These are phyloP conservation scores for Epicauta chinensis DNA, from an alignment of 1,140 invertebrate genomes.

Conservation along the genomic window DNA sequence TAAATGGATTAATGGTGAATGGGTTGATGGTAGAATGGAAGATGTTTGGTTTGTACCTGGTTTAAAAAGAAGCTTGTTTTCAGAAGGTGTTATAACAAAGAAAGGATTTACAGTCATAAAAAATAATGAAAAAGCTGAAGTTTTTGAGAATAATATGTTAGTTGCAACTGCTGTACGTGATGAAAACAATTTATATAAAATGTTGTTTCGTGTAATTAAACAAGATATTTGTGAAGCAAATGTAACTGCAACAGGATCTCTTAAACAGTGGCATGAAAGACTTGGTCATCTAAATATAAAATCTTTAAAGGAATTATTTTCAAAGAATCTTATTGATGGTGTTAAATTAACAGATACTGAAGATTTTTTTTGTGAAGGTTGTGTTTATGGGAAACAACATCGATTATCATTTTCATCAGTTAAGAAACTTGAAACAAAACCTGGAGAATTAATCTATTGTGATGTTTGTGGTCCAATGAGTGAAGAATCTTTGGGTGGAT, in stretches of 20 bases:
- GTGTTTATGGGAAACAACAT: constrained; percentile 37
- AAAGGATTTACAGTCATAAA: too few species aligned
- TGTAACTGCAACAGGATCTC: neutral
- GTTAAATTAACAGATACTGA: constrained; percentile 1
- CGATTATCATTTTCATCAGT: constrained; percentile 31
- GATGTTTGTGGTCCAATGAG: constrained; percentile 44
- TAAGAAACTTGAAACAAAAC: constrained; percentile 20
- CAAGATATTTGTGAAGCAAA: constrained; percentile 19
- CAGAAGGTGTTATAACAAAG: too few species aligned
- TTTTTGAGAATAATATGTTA: too few species aligned
- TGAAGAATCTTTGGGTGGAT: constrained; percentile 36
- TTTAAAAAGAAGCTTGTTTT: too few species aligned
- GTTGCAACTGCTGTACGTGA: too few species aligned
- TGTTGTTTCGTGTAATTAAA: constrained; percentile 24
- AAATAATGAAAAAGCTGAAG: too few species aligned
- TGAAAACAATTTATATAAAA: too few species aligned
- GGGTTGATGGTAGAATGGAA: too few species aligned
- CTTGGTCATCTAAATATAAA: constrained; percentile 10
- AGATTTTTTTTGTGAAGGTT: constrained; percentile 38
- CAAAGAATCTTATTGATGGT: neutral
- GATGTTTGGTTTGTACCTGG: too few species aligned
- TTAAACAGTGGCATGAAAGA: constrained; percentile 8
- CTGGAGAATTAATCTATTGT: constrained; percentile 39
- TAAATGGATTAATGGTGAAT: too few species aligned
- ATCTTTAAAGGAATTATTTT: neutral